Evolutionary conservation across 1,140 invertebrate species (phyloP), one percentile per base, ranked within the genome.

Genomic region (Drosophila auraria): DNA sequence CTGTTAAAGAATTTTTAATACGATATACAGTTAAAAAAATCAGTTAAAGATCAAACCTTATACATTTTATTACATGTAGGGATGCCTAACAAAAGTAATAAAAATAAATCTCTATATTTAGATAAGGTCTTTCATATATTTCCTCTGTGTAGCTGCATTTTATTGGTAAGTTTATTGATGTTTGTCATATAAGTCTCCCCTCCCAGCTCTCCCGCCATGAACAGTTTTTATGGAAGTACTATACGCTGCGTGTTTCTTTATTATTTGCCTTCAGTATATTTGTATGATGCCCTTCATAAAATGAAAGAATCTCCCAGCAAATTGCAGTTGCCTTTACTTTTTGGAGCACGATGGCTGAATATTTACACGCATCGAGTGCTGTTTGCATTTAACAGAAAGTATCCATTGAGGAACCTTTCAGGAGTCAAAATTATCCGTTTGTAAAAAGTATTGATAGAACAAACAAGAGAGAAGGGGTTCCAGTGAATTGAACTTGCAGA

Each of bases 161-260:
- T 83, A 87, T 89, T 87, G 72, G 78, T 57, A 58, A 61, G 51
- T 87, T 87, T 83, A 82, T 87, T 83, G 83, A 80, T 68, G 83
- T 87, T 87, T 87, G 71, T 73, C 77, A 81, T 78, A 78, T 83
- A 66, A 65, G 40, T 80, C 61, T 69, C 40, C 25, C 27, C 36
- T 12, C 15, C 15, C 45, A 44, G 30, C 38, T 40, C 36, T 40
- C 58, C 17, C 17, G 40, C 15, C 42, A 42, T 65, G 17, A 65
- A 45, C 56, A 44, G 36, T 62, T 76, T 59, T 75, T 66, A 76
- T 58, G 60, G 15, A 14, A 30, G 12, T 23, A 15, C 56, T 50
- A 38, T 65, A 25, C 40, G 36, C n/a, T 40, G 15, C 20, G 33
- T 3, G n/a, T 38, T 51, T 7, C 45, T 74, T 30, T 61, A 20